phyloP scores from a whole-genome alignment of 2,113 vertebrate species.

The Toxostoma redivivum region DNA sequence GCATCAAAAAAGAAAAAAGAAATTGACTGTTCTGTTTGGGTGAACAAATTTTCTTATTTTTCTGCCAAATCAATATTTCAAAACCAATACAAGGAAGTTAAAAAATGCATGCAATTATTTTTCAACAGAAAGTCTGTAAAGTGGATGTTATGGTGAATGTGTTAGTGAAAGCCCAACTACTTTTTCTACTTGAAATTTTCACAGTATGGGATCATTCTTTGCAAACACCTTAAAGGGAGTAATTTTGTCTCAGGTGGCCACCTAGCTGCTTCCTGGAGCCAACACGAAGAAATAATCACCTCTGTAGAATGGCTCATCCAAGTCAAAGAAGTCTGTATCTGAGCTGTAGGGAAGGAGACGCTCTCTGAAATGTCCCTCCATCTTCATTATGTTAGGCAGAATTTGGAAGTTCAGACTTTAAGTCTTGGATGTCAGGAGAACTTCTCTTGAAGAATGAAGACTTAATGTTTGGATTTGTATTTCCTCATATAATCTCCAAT shows the following conservation, averaged over 20 bases:
- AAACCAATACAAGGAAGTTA: background rate
- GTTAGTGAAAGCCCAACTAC: background rate
- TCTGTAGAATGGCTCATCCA: background rate
- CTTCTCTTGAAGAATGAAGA: background rate
- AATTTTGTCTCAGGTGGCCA: background rate
- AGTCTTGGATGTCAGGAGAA: background rate
- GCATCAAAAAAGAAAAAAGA: background rate
- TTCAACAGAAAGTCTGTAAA: background rate
- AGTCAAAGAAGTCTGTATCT: background rate
- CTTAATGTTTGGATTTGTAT: background rate
- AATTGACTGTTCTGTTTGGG: background rate
- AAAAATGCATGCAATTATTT: background rate
- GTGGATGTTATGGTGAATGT: background rate
- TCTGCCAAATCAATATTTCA: background rate
- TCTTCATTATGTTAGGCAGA: fast-evolving
- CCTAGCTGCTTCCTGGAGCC: background rate
- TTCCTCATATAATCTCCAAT: background rate
- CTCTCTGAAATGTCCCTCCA: fast-evolving
- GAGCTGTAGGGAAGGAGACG: background rate
- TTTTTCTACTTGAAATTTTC: background rate
- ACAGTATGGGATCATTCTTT: background rate
- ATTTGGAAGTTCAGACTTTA: background rate
- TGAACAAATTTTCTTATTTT: background rate
- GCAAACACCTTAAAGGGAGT: background rate
- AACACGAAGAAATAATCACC: background rate